Evolutionary conservation across 2,888 invertebrate species (phyloP), one percentile per base, ranked within the genome.

Genomic region (Teleogryllus oceanicus): DNA sequence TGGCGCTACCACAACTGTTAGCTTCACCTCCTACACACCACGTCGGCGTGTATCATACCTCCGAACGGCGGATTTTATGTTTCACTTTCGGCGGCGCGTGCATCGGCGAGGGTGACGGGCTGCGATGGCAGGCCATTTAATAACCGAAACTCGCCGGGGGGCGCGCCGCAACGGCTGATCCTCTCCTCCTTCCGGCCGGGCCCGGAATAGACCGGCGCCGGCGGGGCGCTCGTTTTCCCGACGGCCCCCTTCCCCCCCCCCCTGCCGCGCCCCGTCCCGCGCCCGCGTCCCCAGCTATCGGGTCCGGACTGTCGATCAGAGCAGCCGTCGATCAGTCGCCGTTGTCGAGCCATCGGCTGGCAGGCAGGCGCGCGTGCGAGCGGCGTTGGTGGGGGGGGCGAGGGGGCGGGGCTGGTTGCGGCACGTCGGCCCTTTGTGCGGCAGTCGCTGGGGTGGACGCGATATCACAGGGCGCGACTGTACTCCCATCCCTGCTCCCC

Each of bases 71-170:
- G 62, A n/a, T 62, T 62, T 62, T 62, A 62, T 62, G n/a, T 62
- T 62, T 62, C 62, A 62, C 62, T 18, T 62, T 62, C 62, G 62
- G 13, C 16, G 62, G 62, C 62, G n/a, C 62, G 62, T 62, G 11
- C 62, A 62, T 62, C n/a, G 62, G 13, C 62, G 37, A 62, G 62
- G 62, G 62, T 1, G 62, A 62, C n/a, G 62, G 16, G 16, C 62
- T n/a, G n/a, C 62, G n/a, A n/a, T 62, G 62, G 62, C 62, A 62
- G 62, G 16, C n/a, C 62, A 62, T 62, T 62, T 62, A 62, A 62
- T 62, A 62, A 62, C 62, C 62, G 62, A 62, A 62, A 62, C n/a
- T 62, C 62, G 13, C 62, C 62, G n/a, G 62, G 16, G 62, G 4
- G n/a, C 62, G 62, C 3, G 12, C 62, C 62, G 37, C 4, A 8